Evolutionary conservation across 2,113 vertebrate species (phyloP).

Genomic region (Columbina picui): DNA sequence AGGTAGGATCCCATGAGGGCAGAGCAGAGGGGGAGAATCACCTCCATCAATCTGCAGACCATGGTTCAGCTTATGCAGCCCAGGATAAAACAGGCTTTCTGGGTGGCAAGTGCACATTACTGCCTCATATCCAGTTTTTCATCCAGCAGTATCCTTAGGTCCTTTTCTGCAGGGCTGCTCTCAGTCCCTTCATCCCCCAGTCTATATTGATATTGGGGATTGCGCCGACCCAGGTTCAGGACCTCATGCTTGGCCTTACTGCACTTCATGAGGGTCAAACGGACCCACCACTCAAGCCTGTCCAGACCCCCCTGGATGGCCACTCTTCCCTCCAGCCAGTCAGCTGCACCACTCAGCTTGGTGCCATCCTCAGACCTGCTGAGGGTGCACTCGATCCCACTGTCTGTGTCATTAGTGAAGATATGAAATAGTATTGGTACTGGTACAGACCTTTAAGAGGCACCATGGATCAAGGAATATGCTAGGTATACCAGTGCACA

Average conservation of each 20-base stretch:
- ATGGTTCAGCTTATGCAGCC: rapidly evolving
- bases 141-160: background rate
- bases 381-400: background rate
- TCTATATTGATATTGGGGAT: background rate
- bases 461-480: background rate
- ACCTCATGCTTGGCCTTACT: background rate
- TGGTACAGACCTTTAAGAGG: rapidly evolving
- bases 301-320: background rate
- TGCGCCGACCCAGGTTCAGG: background rate
- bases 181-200: background rate
- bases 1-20: background rate
- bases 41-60: background rate
- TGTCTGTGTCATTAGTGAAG: background rate
- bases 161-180: background rate
- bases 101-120: background rate
- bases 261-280: background rate
- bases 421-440: background rate
- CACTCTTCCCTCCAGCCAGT: background rate
- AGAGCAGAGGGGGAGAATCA: background rate
- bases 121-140: background rate
- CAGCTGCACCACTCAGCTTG: background rate
- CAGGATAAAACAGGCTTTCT: background rate
- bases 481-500: background rate
- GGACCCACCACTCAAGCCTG: background rate
- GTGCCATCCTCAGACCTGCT: background rate